Evolutionary conservation across 2,888 invertebrate genomes (phyloP).

Genomic region (Coronaproctus castanopsis): DNA sequence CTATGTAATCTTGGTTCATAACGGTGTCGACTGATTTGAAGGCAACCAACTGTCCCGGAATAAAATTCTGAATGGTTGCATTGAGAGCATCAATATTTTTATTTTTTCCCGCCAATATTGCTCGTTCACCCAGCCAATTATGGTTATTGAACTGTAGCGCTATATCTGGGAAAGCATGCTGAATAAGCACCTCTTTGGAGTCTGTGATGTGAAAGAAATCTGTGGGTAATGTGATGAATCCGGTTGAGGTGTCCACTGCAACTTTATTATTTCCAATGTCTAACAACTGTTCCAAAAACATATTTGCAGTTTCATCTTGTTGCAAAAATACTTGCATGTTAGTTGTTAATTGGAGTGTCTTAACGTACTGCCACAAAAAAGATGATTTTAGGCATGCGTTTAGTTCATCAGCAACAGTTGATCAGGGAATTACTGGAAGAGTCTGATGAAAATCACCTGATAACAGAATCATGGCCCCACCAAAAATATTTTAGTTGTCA

Average conservation of each 20-base stretch:
- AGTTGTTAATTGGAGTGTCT: constrained; percentile 10
- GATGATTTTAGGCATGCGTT: constrained; percentile 3
- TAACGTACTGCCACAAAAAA: background rate
- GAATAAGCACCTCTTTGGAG: constrained; percentile 16
- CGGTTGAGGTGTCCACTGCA: constrained; percentile 19
- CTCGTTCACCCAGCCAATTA: constrained; percentile 18
- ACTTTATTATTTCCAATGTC: constrained; percentile 7
- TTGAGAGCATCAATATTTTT: constrained; percentile 6
- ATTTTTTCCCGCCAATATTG: constrained; percentile 23
- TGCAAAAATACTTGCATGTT: constrained; percentile 1
- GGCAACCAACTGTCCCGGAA: constrained; percentile 17
- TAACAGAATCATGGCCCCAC: too few species aligned
- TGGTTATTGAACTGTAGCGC: constrained; percentile 2
- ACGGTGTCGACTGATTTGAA: background rate
- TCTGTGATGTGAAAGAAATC: constrained; percentile 23
- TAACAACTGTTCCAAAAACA: background rate
- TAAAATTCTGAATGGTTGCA: constrained; percentile 16
- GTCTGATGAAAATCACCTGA: too few species aligned
- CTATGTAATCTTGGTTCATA: background rate
- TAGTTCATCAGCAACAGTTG: constrained; percentile 6
- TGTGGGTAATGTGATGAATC: constrained; percentile 22
- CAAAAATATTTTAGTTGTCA: constrained; percentile 15
- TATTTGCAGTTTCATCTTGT: background rate
- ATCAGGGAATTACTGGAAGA: too few species aligned
- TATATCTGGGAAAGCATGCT: constrained; percentile 8